These are phyloP conservation scores for Drosophila micromelanica DNA, from an alignment of 1,140 invertebrate species.

Conservation along the genomic window DNA sequence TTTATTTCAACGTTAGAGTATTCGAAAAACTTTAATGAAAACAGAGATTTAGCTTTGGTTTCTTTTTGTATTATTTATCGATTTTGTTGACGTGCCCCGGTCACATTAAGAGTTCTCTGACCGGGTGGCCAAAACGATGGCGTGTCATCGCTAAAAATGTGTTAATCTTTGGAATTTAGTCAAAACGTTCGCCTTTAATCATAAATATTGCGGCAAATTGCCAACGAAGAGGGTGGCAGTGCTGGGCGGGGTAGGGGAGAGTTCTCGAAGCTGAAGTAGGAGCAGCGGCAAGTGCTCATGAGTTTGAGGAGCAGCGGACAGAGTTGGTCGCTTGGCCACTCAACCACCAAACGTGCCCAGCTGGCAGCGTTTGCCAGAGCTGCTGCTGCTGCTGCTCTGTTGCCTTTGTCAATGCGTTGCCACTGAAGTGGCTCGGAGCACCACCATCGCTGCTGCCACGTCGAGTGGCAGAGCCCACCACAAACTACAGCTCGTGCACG, in stretches of 20 bases:
- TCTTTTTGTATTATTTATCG: slow-evolving; percentile 11
- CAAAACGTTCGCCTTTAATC: slow-evolving; percentile 69
- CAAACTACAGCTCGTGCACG: slow-evolving; percentile 80
- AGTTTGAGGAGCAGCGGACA: not conserved
- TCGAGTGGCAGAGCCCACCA: slow-evolving; percentile 50
- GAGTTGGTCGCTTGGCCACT: slow-evolving; percentile 36
- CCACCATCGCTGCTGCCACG: slow-evolving; percentile 10
- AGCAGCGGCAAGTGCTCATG: not conserved
- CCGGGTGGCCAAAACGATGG: slow-evolving; percentile 28
- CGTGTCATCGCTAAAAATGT: slow-evolving; percentile 75
- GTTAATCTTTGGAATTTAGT: slow-evolving; percentile 76
- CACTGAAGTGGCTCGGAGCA: slow-evolving; percentile 51
- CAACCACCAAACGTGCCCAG: slow-evolving; percentile 76
- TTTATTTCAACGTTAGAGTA: slow-evolving; percentile 3
- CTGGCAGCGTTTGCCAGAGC: slow-evolving; percentile 59
- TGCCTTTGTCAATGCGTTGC: slow-evolving; percentile 66
- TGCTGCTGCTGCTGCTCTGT: slow-evolving; percentile 21
- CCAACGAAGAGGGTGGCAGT: not conserved
- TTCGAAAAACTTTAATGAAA: too few relatives aligned
- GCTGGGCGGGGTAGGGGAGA: not conserved
- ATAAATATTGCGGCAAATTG: slow-evolving; percentile 55
- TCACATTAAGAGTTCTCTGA: slow-evolving; percentile 50
- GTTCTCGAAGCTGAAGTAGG: not conserved
- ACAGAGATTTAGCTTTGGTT: not conserved
- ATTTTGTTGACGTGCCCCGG: slow-evolving; percentile 52